Base-by-base conservation (phyloP, 2,888 invertebrate genomes). In the Augochlorella aurata region DNA sequence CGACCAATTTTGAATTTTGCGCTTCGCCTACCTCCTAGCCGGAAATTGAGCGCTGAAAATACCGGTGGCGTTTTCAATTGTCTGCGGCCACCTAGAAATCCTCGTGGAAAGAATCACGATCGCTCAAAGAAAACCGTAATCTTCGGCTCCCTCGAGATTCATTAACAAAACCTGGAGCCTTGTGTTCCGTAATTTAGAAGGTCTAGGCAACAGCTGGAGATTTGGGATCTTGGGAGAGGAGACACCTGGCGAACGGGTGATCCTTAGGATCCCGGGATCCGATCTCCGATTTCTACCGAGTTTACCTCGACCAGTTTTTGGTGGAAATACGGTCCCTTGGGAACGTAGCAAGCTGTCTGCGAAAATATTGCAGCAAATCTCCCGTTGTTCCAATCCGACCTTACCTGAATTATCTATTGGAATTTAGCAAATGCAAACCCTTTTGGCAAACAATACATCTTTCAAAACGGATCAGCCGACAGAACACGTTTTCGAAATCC, bases 1-100 rank as follows among this genome's bases (percentile, higher is more conserved):
- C 73, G 52, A 78, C 71, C 65, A 73, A 71, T 54, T 29, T 47
- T 14, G 54, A 65, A 81, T 78, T 77, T 69, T 63, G 61, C 47
- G 71, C 29, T 61, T 29, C 61, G 29, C 29, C 61, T 61, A 61
- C 24, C 29, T 1, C 8, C 24, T 8, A 16, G 61, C 61, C 61
- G 61, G 61, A 61, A 61, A 61, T 61, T 61, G 61, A 8, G 0
- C 61, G 24, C 16, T 29, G 61, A 16, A 61, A 61, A 29, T 29
- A 29, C 8, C 61, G 61, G 21, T 54, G 50, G 18, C 10, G 54
- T n/a, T 16, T 61, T 16, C 61, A 61, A 61, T 61, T 61, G 61
- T 29, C 61, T 61, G 61, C 16, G 29, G 16, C 61, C 29, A 18
- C 29, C 61, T 2, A 18, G 29, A 24, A 16, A 61, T 29, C 61